Evolutionary conservation across 2,888 invertebrate species (phyloP).

Genomic region (Plusia festucae): DNA sequence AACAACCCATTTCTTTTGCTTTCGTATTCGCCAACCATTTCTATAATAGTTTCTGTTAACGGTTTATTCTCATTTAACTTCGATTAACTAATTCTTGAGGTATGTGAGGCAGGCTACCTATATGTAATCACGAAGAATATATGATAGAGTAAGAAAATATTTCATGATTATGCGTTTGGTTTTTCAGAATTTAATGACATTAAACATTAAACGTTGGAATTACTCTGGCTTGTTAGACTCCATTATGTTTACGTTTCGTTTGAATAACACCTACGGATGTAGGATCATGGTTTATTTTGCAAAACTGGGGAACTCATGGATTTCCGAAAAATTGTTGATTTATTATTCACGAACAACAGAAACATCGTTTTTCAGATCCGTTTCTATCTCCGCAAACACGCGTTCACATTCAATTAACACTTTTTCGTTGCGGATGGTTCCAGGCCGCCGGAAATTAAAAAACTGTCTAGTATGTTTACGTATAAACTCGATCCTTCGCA

Average conservation of each 20-base stretch:
- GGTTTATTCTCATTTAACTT: conserved; percentile 14
- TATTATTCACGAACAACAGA: conserved; percentile 56
- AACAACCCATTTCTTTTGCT: conserved; percentile 67
- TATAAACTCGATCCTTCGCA: conserved; percentile 54
- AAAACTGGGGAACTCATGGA: conserved; percentile 39
- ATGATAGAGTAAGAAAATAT: no score
- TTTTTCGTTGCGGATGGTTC: conserved; percentile 82
- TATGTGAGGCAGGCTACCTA: not conserved
- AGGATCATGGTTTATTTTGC: conserved; percentile 45
- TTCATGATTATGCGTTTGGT: no score
- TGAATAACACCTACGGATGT: conserved; percentile 43
- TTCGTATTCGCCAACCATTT: conserved; percentile 44
- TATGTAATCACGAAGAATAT: not conserved
- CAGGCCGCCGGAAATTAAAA: conserved; percentile 85
- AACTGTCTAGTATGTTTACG: conserved; percentile 75
- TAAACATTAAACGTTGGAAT: not conserved
- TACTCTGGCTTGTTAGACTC: not conserved
- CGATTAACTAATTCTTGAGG: not conserved
- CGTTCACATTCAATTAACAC: conserved; percentile 83
- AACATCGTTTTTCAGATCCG: conserved; percentile 62
- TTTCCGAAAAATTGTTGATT: conserved; percentile 57
- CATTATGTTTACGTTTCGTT: conserved; percentile 41
- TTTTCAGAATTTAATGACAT: no score
- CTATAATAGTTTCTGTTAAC: conserved; percentile 36
- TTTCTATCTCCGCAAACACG: conserved; percentile 65